Percentiles rank a stretch among this genome's conserved stretches.
phyloP scores from a whole-genome alignment of 1,140 invertebrate species.

The Brachionus manjavacas region DNA sequence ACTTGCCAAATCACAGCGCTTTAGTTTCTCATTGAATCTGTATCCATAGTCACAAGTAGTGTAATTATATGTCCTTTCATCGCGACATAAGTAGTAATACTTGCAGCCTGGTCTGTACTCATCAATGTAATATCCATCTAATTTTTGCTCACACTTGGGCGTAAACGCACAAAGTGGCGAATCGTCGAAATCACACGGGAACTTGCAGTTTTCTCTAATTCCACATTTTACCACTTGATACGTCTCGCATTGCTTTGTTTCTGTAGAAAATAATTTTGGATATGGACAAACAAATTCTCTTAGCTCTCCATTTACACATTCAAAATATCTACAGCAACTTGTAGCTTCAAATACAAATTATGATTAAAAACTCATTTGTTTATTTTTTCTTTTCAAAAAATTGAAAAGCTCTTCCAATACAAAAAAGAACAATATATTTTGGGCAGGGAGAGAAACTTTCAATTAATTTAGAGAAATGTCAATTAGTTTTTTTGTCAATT shows the following conservation, averaged over 20 bases:
- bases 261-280: slow-evolving; percentile 13
- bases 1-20: not conserved
- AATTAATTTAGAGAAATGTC: too few relatives aligned
- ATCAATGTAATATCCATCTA: slow-evolving; percentile 34
- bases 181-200: slow-evolving; percentile 40
- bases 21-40: slow-evolving; percentile 30
- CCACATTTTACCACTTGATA: slow-evolving; percentile 42
- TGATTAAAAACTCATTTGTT: too few relatives aligned
- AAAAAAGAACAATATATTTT: too few relatives aligned
- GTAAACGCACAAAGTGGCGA: slow-evolving; percentile 41
- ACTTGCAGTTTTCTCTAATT: slow-evolving; percentile 28
- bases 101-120: slow-evolving; percentile 35
- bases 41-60: slow-evolving; percentile 38
- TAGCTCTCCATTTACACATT: slow-evolving; percentile 40
- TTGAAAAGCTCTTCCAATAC: too few relatives aligned
- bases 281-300: slow-evolving; percentile 38
- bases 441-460: too few relatives aligned
- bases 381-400: too few relatives aligned
- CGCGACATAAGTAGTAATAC: slow-evolving; percentile 35
- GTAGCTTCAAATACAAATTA: not conserved
- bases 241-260: slow-evolving; percentile 40
- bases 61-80: slow-evolving; percentile 39
- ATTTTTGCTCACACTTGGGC: slow-evolving; percentile 27
- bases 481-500: too few relatives aligned
- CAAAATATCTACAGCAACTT: slow-evolving; percentile 41